These are phyloP conservation scores for Dolichallabes microphthalmus DNA, from an alignment of 2,113 vertebrate genomes.

Conservation along the genomic window DNA sequence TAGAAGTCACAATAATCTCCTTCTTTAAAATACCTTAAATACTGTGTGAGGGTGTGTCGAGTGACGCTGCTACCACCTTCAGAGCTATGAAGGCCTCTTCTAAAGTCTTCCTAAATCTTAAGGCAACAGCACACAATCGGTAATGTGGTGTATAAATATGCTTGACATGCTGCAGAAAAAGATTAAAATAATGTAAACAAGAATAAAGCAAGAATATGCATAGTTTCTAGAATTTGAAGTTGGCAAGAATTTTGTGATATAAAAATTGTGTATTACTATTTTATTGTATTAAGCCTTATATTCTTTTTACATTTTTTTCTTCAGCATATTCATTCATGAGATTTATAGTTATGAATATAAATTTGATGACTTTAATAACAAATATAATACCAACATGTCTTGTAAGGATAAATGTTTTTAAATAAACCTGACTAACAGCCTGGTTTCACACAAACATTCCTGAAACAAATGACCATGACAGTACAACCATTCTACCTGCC, in stretches of 20 bases:
- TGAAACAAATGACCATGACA: background rate
- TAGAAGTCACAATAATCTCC: background rate
- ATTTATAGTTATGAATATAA: background rate
- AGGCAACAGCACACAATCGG: background rate
- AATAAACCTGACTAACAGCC: background rate
- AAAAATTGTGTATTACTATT: too few species aligned
- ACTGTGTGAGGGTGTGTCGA: background rate
- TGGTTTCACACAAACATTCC: background rate
- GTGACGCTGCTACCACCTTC: background rate
- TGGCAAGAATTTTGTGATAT: too few species aligned
- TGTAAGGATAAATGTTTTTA: background rate
- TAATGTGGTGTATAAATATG: background rate
- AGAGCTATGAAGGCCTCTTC: background rate
- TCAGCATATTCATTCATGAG: background rate
- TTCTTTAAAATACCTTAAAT: background rate
- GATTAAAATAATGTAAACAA: too few species aligned
- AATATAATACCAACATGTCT: background rate
- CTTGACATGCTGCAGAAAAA: background rate
- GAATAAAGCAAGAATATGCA: too few species aligned
- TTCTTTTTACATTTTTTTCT: too few species aligned
- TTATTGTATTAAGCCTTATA: too few species aligned
- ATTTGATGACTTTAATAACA: background rate
- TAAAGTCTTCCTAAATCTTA: background rate
- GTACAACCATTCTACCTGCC: background rate
- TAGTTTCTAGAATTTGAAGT: too few species aligned